Base-by-base conservation (phyloP, 2,113 vertebrate species). In the Nycticorax nycticorax region DNA sequence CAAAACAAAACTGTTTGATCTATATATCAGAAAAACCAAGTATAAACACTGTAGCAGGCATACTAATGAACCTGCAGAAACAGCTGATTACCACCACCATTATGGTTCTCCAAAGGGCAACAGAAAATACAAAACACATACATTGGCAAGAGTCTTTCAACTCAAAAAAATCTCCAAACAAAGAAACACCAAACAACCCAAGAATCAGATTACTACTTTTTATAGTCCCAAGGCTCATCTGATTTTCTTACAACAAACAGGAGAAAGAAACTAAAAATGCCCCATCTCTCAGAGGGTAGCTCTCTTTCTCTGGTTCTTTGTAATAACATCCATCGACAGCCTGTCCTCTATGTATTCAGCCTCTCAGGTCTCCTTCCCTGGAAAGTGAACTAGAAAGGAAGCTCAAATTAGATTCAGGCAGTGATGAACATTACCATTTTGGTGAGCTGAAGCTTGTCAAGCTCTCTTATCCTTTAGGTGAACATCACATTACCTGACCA, bases 351-450 rank as follows among this genome's bases (percentile, higher is more conserved):
- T 43, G 45, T 27, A 78, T 64, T 85, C 68, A 52, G 60, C 28
- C 73, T 81, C 89, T 68, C 74, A 72, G 60, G 55, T 57, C 85
- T 91, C 74, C 77, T 88, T 84, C 55, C 66, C 66, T 66, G 43
- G 85, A 88, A 92, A 76, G 43, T 23, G 47, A 94, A 77, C 83
- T 48, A 57, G 60, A 85, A 96, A 89, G 81, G 48, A 83, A 88
- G 21, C 85, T 66, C 88, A 88, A 66, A 94, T 95, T 88, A 95
- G 83, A 95, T 93, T 91, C 93, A 93, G 84, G 80, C 83, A 80
- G 47, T 71, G 94, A 96, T 89, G 92, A 95, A 77, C 83, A 96
- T 96, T 83, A 87, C 94, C 88, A 95, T 92, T 96, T 93, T 95
- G 92, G 94, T 81, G 89, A 95, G 83, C 89, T 95, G 93, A 83